Evolutionary conservation across 2,113 vertebrate genomes (phyloP).

Genomic region (Periophthalmus modestus): DNA sequence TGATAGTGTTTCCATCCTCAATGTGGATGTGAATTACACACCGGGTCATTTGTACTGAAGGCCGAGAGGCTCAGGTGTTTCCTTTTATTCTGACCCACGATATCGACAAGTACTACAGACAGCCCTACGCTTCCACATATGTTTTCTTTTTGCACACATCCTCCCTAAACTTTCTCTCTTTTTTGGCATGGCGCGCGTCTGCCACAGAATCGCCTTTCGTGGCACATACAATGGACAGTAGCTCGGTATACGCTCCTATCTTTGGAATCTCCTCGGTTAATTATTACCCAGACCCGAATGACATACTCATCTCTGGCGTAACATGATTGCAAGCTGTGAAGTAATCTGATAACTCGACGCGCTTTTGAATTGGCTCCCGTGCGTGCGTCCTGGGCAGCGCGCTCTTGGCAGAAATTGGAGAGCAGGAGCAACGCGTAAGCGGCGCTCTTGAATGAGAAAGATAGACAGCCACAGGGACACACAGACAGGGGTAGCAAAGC

Average conservation of each 20-base stretch:
- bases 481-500: slow-evolving; percentile 22
- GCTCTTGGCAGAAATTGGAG: slow-evolving; percentile 61
- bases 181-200: neutral
- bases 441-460: slow-evolving; percentile 61
- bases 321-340: slow-evolving; percentile 14
- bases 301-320: neutral
- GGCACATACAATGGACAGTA: neutral
- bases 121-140: slow-evolving; percentile 17
- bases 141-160: slow-evolving; percentile 46
- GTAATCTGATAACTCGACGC: slow-evolving; percentile 3
- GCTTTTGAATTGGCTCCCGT: slow-evolving; percentile 44
- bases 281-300: slow-evolving; percentile 34
- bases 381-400: slow-evolving; percentile 17
- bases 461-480: slow-evolving; percentile 2
- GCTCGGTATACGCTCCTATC: neutral
- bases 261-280: neutral
- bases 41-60: slow-evolving; percentile 43
- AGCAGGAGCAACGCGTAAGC: slow-evolving; percentile 50
- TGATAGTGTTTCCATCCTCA: slow-evolving; percentile 30
- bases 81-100: slow-evolving; percentile 41
- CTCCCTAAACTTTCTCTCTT: slow-evolving; percentile 38
- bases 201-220: neutral
- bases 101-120: slow-evolving; percentile 23
- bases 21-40: slow-evolving; percentile 17
- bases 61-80: slow-evolving; percentile 62